Evolutionary conservation across 2,113 vertebrate genomes (phyloP), one percentile per base, ranked within the genome.

Genomic region (Origma solitaria): DNA sequence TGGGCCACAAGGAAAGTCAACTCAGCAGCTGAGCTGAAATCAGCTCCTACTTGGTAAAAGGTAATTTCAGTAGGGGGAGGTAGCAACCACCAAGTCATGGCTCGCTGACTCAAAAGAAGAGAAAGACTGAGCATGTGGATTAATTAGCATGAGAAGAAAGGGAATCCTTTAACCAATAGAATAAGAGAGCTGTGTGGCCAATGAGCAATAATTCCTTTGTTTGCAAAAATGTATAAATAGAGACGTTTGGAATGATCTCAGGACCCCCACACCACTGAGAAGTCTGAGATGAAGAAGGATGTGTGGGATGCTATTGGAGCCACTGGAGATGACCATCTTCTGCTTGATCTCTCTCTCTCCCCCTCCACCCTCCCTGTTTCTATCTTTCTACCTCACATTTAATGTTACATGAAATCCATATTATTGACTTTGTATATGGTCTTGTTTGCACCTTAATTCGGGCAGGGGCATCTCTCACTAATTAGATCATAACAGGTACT

Each of bases 71-170:
- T 6, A 33, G 61, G 22, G 13, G 28, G 16, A 45, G 7, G 13
- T 28, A 0, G 2, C 1, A 3, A 35, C 25, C 31, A 53, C 19
- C 12, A 14, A 8, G 25, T 54, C 33, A n/a, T 2, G 3, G 30
- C 13, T 13, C 12, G 8, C 15, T 24, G 16, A 66, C 13, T 35
- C 27, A 25, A 54, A 35, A 65, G 33, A 45, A 15, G 16, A 66
- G 62, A 25, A 81, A 38, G 22, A 47, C 51, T 38, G 61, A 65
- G 15, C 15, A 30, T 35, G 21, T 33, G 5, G 42, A 21, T 8
- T 56, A 27, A 27, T 38, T 47, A 33, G 13, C n/a, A 37, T 27
- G 10, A 47, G n/a, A 68, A 47, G 8, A 2, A 30, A 68, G 27
- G 30, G 23, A 47, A 33, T 54, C 2, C 33, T 47, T 66, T n/a